These are phyloP conservation scores for Pachyramphus minor DNA, from an alignment of 2,113 vertebrate species.

Conservation along the genomic window DNA sequence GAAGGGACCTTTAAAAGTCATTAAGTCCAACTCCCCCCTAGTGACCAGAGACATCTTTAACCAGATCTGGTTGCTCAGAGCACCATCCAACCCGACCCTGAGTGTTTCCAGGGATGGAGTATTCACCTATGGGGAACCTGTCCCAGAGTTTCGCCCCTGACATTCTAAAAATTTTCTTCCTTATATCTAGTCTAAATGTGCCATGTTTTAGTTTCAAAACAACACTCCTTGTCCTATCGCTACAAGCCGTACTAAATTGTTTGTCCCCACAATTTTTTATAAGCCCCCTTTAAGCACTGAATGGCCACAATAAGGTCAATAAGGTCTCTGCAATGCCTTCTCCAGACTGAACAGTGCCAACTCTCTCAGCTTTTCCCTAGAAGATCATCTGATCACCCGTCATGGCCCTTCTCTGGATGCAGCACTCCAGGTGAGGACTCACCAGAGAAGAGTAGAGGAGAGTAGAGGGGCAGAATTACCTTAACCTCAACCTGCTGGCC, in stretches of 20 bases:
- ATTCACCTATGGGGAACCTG: background rate
- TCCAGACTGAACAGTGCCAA: background rate
- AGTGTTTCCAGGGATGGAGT: background rate
- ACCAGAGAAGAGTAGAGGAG: background rate
- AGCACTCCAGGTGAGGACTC: background rate
- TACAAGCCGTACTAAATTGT: background rate
- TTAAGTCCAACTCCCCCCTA: background rate
- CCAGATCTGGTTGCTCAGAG: background rate
- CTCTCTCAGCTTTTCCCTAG: background rate
- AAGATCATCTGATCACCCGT: background rate
- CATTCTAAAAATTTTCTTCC: background rate
- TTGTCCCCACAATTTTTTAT: background rate
- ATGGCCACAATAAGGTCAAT: background rate
- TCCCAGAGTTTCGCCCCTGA: background rate
- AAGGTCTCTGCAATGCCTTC: background rate
- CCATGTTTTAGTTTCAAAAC: background rate
- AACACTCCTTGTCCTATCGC: background rate
- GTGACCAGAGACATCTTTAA: background rate
- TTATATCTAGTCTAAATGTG: background rate
- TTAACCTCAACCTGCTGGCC: background rate
- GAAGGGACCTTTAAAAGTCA: background rate
- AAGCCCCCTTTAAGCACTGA: background rate
- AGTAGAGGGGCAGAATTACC: background rate
- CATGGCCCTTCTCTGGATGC: background rate
- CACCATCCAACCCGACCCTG: background rate